A percentile compares a stretch with the other conserved stretches of the same genome.
These are phyloP conservation scores for Brachypteracias leptosomus DNA, from an alignment of 2,113 vertebrate genomes.

Conservation along the genomic window DNA sequence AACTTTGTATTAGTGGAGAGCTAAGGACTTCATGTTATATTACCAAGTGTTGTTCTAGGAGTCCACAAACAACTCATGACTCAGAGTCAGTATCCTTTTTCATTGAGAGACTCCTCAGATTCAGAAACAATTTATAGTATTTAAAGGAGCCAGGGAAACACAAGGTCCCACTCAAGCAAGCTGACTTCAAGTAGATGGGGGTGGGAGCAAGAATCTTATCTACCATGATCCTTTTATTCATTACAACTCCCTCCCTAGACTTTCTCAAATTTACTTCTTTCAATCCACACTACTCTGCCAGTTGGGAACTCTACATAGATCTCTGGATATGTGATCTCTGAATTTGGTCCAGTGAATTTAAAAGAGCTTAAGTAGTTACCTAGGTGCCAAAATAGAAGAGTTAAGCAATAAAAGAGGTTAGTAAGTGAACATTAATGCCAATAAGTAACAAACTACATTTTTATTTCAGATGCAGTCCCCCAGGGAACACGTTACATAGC, in stretches of 20 bases:
- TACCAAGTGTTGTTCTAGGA: neutral
- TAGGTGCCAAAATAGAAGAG: conserved; percentile 41
- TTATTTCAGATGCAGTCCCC: conserved; percentile 9
- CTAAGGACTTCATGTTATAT: neutral
- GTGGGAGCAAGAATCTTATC: neutral
- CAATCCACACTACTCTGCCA: neutral
- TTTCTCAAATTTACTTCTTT: neutral
- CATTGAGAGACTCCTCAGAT: neutral
- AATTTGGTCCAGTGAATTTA: conserved; percentile 28
- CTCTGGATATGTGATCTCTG: conserved; percentile 19
- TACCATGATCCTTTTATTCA: neutral
- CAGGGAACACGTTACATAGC: neutral
- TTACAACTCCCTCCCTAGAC: neutral
- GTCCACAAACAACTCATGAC: neutral
- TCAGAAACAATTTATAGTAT: neutral
- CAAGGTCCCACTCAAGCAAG: neutral
- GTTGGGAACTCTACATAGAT: neutral
- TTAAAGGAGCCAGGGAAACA: neutral
- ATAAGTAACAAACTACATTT: conserved; percentile 33
- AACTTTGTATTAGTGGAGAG: neutral
- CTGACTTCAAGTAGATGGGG: neutral
- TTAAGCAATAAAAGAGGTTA: conserved; percentile 30
- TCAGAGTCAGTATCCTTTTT: neutral
- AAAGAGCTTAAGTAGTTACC: neutral
- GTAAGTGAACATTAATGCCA: conserved; percentile 37